Conservation (phyloP, 2,113 vertebrate genomes). For the Eubucco bourcierii region DNA sequence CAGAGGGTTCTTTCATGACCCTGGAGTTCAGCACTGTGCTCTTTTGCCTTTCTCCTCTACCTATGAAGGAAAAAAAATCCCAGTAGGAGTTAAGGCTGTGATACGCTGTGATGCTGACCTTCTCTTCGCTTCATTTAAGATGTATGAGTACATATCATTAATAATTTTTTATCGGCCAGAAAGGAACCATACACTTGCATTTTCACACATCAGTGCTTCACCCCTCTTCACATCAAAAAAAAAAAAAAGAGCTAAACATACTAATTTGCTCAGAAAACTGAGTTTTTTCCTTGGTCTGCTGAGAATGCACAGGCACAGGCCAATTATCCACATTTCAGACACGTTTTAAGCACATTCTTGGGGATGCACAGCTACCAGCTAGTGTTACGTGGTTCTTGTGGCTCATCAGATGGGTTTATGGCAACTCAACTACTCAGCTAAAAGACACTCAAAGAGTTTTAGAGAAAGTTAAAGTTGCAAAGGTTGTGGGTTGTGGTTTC, state of each 20-base stretch:
- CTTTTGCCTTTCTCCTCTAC: background rate
- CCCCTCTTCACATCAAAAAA: background rate
- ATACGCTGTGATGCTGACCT: background rate
- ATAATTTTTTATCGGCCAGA: background rate
- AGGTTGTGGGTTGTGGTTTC: background rate
- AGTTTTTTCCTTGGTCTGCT: background rate
- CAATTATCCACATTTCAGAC: background rate
- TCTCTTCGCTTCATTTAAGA: background rate
- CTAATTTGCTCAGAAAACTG: background rate
- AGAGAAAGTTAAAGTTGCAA: background rate
- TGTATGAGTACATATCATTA: background rate
- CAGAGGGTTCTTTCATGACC: slow-evolving; percentile 38
- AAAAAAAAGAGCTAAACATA: background rate
- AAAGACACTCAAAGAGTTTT: background rate
- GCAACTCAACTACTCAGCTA: background rate
- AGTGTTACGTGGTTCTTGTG: background rate
- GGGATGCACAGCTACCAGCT: background rate
- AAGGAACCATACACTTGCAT: background rate
- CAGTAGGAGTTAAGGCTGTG: background rate
- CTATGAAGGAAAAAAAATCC: background rate
- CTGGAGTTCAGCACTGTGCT: background rate
- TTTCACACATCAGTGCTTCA: background rate
- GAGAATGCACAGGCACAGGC: background rate
- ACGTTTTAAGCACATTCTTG: background rate
- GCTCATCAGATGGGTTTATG: background rate